phyloP scores from a whole-genome alignment of 2,888 invertebrate species.

The Trachelus iudaicus region DNA sequence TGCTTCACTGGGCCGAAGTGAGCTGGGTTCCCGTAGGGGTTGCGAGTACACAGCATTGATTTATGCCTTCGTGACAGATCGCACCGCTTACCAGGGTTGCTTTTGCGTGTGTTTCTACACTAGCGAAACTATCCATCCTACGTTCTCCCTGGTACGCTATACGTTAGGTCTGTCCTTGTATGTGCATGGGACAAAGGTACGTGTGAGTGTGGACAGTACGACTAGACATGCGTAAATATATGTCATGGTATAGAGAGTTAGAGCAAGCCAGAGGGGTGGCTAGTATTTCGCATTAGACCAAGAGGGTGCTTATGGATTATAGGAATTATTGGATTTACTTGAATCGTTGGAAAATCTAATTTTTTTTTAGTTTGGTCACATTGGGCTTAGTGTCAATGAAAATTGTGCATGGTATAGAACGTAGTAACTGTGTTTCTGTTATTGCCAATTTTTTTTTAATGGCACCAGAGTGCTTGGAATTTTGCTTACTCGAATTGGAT shows the following conservation, averaged over 20 bases:
- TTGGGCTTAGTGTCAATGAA: neutral
- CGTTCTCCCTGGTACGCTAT: neutral
- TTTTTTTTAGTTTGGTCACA: neutral
- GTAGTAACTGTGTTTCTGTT: neutral
- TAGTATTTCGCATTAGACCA: conserved; percentile 16
- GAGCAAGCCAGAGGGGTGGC: neutral
- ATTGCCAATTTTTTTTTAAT: neutral
- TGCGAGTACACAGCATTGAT: conserved; percentile 49
- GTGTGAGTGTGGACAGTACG: neutral
- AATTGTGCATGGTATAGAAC: neutral
- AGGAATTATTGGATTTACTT: conserved; percentile 23
- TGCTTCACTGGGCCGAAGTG: conserved; percentile 35
- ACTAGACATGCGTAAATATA: neutral
- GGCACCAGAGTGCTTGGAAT: neutral
- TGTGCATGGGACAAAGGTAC: neutral
- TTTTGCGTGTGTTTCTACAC: neutral
- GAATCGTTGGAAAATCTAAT: neutral
- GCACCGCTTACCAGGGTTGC: conserved; percentile 25
- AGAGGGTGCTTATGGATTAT: conserved; percentile 28
- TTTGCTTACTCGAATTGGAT: neutral
- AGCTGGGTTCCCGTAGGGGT: conserved; percentile 37
- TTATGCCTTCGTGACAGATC: conserved; percentile 57
- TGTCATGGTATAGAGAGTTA: neutral
- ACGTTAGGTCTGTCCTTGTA: neutral
- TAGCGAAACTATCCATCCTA: neutral